These are phyloP conservation scores for Ostrea denselamellosa DNA, from an alignment of 1,140 invertebrate genomes.

Conservation along the genomic window DNA sequence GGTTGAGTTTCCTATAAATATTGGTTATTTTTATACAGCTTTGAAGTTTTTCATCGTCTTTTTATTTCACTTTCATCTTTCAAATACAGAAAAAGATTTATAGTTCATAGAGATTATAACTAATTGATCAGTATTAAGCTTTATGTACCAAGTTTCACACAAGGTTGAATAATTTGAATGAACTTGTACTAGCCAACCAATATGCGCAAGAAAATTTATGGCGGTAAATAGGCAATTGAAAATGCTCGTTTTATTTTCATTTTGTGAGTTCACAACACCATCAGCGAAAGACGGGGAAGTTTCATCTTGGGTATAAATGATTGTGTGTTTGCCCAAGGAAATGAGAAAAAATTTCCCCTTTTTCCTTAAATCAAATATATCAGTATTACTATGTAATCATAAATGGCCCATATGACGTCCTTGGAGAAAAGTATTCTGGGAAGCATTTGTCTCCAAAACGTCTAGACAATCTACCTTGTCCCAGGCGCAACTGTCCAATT, in stretches of 20 bases:
- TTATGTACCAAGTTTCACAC: neutral
- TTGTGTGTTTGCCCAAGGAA: no score
- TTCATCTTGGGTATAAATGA: no score
- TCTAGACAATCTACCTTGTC: no score
- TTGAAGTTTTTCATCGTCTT: neutral
- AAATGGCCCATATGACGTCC: no score
- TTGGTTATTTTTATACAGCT: neutral
- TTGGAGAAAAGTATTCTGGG: no score
- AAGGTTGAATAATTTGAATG: neutral
- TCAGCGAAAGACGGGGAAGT: no score
- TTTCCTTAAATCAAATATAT: no score
- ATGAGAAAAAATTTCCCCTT: no score
- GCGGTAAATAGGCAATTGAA: neutral
- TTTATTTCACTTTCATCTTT: neutral
- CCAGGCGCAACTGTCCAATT: no score
- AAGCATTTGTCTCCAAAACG: no score
- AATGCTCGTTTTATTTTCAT: neutral
- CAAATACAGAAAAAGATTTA: neutral
- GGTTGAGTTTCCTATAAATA: neutral
- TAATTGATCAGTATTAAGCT: slow-evolving; percentile 13
- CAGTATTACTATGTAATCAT: no score
- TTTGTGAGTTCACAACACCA: neutral
- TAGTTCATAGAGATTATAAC: neutral
- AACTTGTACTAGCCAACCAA: neutral
- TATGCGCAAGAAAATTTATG: neutral